Percentiles rank a stretch among this genome's conserved stretches.
These are phyloP conservation scores for Pseudochirops corinnae DNA, from an alignment of 2,797 vertebrate species.

Conservation along the genomic window DNA sequence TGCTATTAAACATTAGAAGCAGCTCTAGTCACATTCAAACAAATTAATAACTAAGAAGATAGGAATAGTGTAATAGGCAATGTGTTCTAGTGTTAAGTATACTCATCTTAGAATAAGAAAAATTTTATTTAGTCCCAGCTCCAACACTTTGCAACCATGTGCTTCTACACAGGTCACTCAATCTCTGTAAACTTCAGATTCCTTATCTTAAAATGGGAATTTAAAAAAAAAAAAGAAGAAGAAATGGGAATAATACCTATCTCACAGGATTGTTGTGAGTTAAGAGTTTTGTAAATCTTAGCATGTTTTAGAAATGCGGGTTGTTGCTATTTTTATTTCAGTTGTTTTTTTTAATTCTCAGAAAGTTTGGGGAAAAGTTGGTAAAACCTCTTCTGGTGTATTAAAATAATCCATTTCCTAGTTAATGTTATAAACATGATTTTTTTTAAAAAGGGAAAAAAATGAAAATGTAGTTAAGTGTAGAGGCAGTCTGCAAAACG, in stretches of 20 bases:
- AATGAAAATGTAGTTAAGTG: not conserved
- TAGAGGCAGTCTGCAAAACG: not conserved
- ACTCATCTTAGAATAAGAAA: not conserved
- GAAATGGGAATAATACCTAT: not conserved
- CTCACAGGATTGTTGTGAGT: not conserved
- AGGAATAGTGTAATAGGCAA: not conserved
- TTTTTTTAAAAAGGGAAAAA: not conserved
- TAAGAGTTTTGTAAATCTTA: not conserved
- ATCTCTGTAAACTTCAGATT: not conserved
- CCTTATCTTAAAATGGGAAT: not conserved
- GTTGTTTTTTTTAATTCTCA: not conserved
- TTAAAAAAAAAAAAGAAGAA: no score
- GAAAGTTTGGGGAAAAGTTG: not conserved
- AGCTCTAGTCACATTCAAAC: slow-evolving; percentile 20
- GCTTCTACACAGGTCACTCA: not conserved
- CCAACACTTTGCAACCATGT: not conserved
- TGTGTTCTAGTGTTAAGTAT: not conserved
- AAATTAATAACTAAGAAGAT: slow-evolving; percentile 2
- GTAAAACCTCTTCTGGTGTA: not conserved
- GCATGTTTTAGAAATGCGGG: not conserved
- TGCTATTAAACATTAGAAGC: slow-evolving; percentile 33
- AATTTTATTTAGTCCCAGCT: not conserved
- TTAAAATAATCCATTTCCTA: not conserved
- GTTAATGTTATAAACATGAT: not conserved
- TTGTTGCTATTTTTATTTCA: not conserved